Evolutionary conservation across 2,888 invertebrate genomes (phyloP).

Genomic region (Heptascelio sp.): DNA sequence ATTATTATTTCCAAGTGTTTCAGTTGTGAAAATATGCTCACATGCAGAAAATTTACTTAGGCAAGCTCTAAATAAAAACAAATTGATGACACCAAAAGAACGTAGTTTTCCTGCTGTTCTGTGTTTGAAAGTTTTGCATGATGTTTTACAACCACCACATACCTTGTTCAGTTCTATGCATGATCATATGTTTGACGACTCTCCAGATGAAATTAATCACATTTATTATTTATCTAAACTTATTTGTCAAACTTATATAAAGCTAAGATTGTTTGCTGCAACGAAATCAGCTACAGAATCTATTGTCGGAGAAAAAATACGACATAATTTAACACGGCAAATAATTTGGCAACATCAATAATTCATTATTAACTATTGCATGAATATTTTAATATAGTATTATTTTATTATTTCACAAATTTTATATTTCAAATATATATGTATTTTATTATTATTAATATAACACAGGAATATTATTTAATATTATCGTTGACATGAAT

Average conservation of each 20-base stretch:
- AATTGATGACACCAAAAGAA: conserved; percentile 1
- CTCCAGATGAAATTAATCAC: conserved; percentile 22
- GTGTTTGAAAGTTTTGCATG: conserved; percentile 36
- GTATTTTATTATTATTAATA: too few species aligned
- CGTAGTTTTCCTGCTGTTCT: conserved; percentile 33
- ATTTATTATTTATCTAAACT: conserved; percentile 20
- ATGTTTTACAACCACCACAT: conserved; percentile 32
- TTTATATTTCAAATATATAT: too few species aligned
- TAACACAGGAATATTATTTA: too few species aligned
- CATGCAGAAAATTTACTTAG: conserved; percentile 23
- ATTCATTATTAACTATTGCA: neutral
- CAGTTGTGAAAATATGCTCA: conserved; percentile 35
- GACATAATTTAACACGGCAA: conserved; percentile 21
- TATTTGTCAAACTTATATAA: conserved; percentile 29
- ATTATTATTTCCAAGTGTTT: conserved; percentile 42
- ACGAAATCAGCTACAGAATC: neutral
- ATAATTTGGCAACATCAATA: conserved; percentile 29
- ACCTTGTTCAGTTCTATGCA: conserved; percentile 23
- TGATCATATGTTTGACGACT: conserved; percentile 49
- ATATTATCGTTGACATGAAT: too few species aligned
- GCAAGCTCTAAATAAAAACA: conserved; percentile 16
- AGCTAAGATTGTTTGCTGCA: conserved; percentile 26
- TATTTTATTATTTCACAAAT: too few species aligned
- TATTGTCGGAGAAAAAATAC: conserved; percentile 8
- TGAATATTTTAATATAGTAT: too few species aligned